These are phyloP conservation scores for Scytalopus superciliaris DNA, from an alignment of 2,113 vertebrate species.

Conservation along the genomic window DNA sequence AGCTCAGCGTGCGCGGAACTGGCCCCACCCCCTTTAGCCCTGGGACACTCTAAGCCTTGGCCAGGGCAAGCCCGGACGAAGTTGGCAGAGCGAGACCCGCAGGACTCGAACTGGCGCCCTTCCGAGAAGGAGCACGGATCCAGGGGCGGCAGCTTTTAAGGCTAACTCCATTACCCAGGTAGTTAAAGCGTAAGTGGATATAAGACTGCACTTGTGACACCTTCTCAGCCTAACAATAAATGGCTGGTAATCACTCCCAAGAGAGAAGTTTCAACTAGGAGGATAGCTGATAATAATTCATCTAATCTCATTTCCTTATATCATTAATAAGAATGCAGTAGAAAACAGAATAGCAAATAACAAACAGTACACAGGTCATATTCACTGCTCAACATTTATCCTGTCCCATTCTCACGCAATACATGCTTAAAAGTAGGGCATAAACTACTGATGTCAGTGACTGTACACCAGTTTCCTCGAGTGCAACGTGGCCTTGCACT, in stretches of 20 bases:
- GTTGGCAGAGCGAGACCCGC: no score
- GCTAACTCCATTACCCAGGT: not conserved
- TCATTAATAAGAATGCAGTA: not conserved
- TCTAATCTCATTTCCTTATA: not conserved
- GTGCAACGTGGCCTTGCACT: not conserved
- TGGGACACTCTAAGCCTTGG: no score
- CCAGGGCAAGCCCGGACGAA: no score
- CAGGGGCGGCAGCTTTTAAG: no score
- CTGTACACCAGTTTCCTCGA: not conserved
- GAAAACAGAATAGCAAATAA: not conserved
- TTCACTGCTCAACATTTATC: not conserved
- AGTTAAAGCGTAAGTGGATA: not conserved
- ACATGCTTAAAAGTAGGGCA: not conserved
- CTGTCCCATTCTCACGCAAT: not conserved
- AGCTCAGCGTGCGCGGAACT: no score
- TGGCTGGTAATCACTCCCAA: accelerated
- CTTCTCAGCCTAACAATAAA: not conserved
- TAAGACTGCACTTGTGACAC: not conserved
- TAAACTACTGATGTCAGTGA: not conserved
- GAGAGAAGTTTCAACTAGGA: not conserved
- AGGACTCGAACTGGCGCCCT: no score
- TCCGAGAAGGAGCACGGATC: no score
- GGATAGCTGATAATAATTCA: not conserved
- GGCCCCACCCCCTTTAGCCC: no score
- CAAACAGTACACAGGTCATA: not conserved